Base-by-base conservation (phyloP, 2,797 vertebrate species). In the Toxotes lorentzi region DNA sequence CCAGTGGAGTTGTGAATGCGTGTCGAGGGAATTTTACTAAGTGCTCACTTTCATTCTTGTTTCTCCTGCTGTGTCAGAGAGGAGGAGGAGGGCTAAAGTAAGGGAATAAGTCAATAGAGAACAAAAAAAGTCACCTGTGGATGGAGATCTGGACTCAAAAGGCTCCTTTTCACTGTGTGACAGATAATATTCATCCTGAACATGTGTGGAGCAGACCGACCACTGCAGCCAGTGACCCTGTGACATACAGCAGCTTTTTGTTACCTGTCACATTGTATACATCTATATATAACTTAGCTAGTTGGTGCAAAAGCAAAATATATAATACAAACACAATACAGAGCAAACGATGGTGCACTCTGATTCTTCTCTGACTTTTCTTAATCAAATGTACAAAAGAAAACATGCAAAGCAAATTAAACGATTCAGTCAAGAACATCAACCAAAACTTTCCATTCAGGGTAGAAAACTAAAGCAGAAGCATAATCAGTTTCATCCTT, bases 1-100 rank as follows among this genome's bases (percentile, higher is more conserved):
- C 85, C 86, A 68, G 83, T 61, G 88, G 83, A 89, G 68, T 53
- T 67, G 79, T 81, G 60, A 34, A 68, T 62, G 75, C 62, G 72
- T 79, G 78, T 82, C 43, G 3, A 45, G 89, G 84, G 89, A 71
- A 76, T 82, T 89, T 51, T 13, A 35, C 62, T 69, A 68, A 79
- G 67, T 86, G 66, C 76, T 63, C 41, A 34, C 67, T 83, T 77
- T 85, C 57, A 66, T 61, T 75, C 41, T 71, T 14, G 6, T 67
- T 38, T 53, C 61, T 76, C 56, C 75, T 70, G 71, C 82, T 84
- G 78, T 61, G 61, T 10, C 1, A 47, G 27, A 78, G 77, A 66
- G 19, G 43, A 70, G 19, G 43, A 70, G 64, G 68, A 74, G 51
- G 71, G 66, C 59, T 16, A 21, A 11, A 13, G 35, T 13, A 34